Evolutionary conservation across 2,113 vertebrate genomes (phyloP).

Genomic region (Alosa alosa): DNA sequence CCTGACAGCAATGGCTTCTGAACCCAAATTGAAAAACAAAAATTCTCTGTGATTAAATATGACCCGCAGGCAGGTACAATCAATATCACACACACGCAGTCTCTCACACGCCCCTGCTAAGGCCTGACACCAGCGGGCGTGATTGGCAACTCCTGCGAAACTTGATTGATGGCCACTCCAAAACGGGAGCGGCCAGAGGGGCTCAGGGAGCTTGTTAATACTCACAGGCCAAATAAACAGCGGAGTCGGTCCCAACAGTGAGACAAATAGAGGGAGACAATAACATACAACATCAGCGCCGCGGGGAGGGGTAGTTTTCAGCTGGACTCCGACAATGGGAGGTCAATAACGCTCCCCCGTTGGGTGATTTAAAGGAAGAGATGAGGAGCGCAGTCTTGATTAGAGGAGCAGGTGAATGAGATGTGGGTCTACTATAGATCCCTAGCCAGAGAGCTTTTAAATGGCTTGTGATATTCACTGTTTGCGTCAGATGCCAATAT

Average conservation of each 20-base stretch:
- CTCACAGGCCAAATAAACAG: conserved; percentile 39
- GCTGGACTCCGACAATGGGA: conserved; percentile 23
- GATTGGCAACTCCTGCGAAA: conserved; percentile 36
- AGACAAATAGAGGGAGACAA: conserved; percentile 9
- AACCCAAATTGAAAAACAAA: conserved; percentile 23
- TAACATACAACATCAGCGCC: conserved; percentile 18
- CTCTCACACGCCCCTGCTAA: not conserved
- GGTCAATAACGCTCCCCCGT: conserved; percentile 29
- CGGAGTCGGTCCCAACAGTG: conserved; percentile 8
- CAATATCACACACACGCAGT: conserved; percentile 18
- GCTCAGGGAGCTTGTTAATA: conserved; percentile 25
- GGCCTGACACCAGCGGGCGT: not conserved
- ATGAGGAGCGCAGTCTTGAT: not conserved
- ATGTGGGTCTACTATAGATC: not conserved
- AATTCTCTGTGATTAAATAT: conserved; percentile 34
- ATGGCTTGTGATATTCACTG: not conserved
- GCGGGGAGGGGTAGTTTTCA: conserved; percentile 26
- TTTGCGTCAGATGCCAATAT: not conserved
- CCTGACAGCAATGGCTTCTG: not conserved
- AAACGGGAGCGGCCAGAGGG: not conserved
- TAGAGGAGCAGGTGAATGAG: not conserved
- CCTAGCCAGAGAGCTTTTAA: not conserved
- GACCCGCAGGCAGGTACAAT: conserved; percentile 35
- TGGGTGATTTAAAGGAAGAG: not conserved
- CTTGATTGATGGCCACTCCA: conserved; percentile 19